Evolutionary conservation across 2,888 invertebrate genomes (phyloP), one percentile per base, ranked within the genome.

Genomic region (Drosophila setosimentum): DNA sequence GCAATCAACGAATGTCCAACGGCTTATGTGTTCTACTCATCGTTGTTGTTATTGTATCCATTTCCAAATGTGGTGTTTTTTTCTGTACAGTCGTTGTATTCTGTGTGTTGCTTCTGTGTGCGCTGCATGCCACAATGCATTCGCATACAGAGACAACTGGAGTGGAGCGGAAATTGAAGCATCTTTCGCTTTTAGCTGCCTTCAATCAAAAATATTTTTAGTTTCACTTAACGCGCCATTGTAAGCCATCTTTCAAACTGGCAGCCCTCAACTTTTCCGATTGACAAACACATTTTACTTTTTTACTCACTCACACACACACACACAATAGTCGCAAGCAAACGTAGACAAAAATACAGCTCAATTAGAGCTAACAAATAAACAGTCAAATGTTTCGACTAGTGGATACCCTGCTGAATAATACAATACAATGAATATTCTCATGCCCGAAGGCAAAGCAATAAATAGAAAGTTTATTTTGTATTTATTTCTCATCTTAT

Each of bases 1-100:
- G 87, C 89, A 83, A 84, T 84, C 84, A 88, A 83, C 89, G 87
- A 84, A 76, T 86, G 78, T 87, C 83, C 84, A 86, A 84, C 76
- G 78, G 87, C 84, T 89, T 86, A 80, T 77, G 67, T 87, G 70
- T 77, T 80, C 53, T 60, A 68, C 68, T 72, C 67, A 50, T 66
- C 53, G 48, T 54, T 59, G 50, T 68, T 59, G 69, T 79, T 69
- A 71, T 61, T 62, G 68, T 66, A 53, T 76, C 66, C 57, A 64
- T 76, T 76, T 63, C 63, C 68, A 63, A 69, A 66, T 80, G 80
- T 63, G 57, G 60, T 67, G 57, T 62, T 55, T 62, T 55, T 51
- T 33, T 37, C 18, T 40, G n/a, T 33, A 4, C 49, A 18, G 45
- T 3, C 32, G 29, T 3, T 37, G 29, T 35, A 13, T 62, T 29